Base-by-base conservation (phyloP, 2,797 vertebrate genomes). In the Ptychadena robeensis region DNA sequence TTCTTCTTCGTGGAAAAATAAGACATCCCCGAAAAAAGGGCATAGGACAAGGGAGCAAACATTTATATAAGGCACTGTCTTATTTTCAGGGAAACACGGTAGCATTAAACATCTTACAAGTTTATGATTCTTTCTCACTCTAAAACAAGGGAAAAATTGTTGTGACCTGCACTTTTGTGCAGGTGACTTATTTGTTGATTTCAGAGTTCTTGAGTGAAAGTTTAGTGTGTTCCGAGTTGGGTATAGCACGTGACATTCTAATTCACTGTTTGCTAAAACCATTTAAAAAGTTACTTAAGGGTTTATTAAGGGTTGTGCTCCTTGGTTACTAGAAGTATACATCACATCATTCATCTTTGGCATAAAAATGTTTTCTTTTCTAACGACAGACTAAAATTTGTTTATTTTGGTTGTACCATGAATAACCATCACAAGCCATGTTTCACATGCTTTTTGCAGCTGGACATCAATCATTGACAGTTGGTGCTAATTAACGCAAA, bases 311-410 rank as follows among this genome's bases (percentile, higher is more conserved):
- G 44, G 22, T 53, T 82, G 59, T 53, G 1, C n/a, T 32, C 14
- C 57, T 10, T 79, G 12, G 40, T 69, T 69, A 78, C 31, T 25
- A 30, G n/a, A n/a, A 70, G 66, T 80, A 35, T 22, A 61, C 66
- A 59, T 71, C 57, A 22, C 27, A 69, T 82, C 53, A 73, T 82
- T 70, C 70, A 77, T 82, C 81, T 77, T 63, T 31, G n/a, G 57
- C 28, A 14, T 76, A 74, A 82, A 82, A 59, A 18, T 77, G 66
- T 82, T 82, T 82, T 59, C 81, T 82, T 82, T 82, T 63, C 66
- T 71, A 82, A 77, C 64, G 81, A 82, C 67, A 77, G 38, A 0
- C n/a, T 37, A 32, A 28, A 18, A 35, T 53, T 22, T 64, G 73
- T 71, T 77, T 82, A 71, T 77, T 82, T 64, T 82, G 32, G 25